A percentile compares a stretch with the other conserved stretches of the same genome.
Evolutionary conservation across 2,113 vertebrate genomes (phyloP).

Genomic region (human): GRCh38 chr17:14422001-14422500

Average conservation of each 20-base stretch:
- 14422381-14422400: background rate
- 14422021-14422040: background rate
- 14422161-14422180: background rate
- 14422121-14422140: background rate
- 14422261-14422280: background rate
- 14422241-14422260: background rate
- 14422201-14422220: background rate
- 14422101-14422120: background rate
- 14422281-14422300: background rate
- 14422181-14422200: background rate
- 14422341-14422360: background rate
- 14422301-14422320: background rate
- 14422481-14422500: background rate
- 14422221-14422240: background rate
- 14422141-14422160: background rate
- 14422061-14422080: background rate
- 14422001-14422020: background rate
- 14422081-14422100: rapidly evolving
- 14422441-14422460: no score
- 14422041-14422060: background rate
- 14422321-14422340: background rate
- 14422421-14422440: background rate
- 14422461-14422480: background rate
- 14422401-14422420: background rate
- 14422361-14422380: background rate